Base-by-base conservation (phyloP, 2,797 vertebrate species). In the Propithecus perrieri region DNA sequence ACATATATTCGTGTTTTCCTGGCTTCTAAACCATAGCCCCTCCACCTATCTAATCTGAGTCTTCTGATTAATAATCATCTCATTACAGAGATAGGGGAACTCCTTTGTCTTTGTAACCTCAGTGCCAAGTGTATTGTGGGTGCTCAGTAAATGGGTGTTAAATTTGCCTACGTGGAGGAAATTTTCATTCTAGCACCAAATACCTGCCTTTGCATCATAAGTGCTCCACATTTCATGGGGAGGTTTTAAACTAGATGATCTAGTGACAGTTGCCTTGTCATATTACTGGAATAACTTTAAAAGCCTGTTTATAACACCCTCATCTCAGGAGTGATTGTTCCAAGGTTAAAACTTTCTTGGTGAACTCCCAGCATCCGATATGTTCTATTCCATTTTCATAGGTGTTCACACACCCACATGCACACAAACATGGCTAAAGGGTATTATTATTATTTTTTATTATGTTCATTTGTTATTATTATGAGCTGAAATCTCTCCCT, bases 51-150 rank as follows among this genome's bases (percentile, higher is more conserved):
- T 30, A 33, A 30, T 41, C 35, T 50, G 2, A 46, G 33, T 63
- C 26, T 81, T 61, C 41, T 91, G n/a, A 24, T 57, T 24, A 57
- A 46, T 61, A 18, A 7, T 69, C 14, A 65, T 43, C 18, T 94
- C 26, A 28, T 69, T 79, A 24, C 2, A 65, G 5, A 10, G n/a
- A 35, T 20, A 0, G 4, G 12, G 3, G 2, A 11, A 4, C 1
- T 24, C 20, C 13, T 80, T 71, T 6, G 41, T 33, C 17, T 55
- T 33, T 72, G n/a, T 4, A 87, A 14, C 24, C 41, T 76, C 28
- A 57, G 61, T 18, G 53, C 9, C 43, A 63, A 17, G 28, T 10
- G 1, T 8, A n/a, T 28, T 35, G 10, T 7, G 24, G 43, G 22
- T 41, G 10, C 6, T 59, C 15, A 30, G 10, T 63, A 48, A 91